Evolutionary conservation across 2,113 vertebrate species (phyloP).

Genomic region (Herpetotheres cachinnans): DNA sequence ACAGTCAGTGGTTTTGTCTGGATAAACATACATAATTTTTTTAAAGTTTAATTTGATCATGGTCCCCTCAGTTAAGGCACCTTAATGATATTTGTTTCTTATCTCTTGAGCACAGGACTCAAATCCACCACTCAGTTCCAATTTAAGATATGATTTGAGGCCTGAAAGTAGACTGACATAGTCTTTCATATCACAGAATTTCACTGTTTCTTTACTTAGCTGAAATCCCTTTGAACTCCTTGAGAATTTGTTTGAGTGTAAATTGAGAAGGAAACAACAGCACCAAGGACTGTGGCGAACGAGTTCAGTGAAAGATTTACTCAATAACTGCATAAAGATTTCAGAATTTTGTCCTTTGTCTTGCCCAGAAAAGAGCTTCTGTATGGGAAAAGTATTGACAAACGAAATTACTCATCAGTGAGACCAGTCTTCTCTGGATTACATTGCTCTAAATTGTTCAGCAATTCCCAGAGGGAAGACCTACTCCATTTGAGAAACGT

Average conservation of each 20-base stretch:
- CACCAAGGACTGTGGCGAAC: not conserved
- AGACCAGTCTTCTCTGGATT: not conserved
- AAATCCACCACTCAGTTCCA: not conserved
- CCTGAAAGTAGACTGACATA: not conserved
- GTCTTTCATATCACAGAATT: not conserved
- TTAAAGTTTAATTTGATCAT: not conserved
- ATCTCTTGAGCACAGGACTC: not conserved
- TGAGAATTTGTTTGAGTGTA: not conserved
- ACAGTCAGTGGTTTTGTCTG: not conserved
- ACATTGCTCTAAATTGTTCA: slow-evolving; percentile 11
- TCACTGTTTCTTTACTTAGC: not conserved
- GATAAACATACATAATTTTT: not conserved
- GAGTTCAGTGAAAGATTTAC: not conserved
- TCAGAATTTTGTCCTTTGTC: not conserved
- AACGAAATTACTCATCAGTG: not conserved
- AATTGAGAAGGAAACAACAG: not conserved
- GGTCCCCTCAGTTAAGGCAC: not conserved
- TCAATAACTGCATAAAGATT: not conserved
- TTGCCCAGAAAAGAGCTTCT: not conserved
- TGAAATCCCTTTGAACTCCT: not conserved
- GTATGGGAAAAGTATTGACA: not conserved
- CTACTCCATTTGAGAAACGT: slow-evolving; percentile 14
- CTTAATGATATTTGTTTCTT: not conserved
- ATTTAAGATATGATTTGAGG: not conserved
- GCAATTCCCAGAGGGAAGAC: slow-evolving; percentile 13